Percentiles rank a stretch among this genome's conserved stretches.
phyloP scores from a whole-genome alignment of 2,113 vertebrate species.

The Nesoenas mayeri region DNA sequence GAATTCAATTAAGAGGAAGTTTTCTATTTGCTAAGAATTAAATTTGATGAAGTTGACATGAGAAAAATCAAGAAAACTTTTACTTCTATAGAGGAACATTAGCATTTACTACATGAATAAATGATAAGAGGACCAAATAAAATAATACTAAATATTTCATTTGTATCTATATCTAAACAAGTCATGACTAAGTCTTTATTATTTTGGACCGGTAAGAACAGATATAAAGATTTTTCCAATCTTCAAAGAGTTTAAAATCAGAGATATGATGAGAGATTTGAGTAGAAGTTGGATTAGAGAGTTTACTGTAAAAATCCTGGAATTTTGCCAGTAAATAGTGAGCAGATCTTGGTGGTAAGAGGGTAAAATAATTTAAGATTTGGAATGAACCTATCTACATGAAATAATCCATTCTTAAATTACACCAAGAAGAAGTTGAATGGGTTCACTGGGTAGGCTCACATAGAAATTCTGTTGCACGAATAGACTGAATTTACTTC shows the following conservation, averaged over 20 bases:
- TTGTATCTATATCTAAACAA: background rate
- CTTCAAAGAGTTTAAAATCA: background rate
- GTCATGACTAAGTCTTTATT: background rate
- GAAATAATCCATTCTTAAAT: background rate
- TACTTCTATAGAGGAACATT: background rate
- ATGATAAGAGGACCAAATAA: background rate
- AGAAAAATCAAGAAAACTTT: background rate
- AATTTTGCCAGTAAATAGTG: background rate
- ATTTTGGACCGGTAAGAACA: background rate
- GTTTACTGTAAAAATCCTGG: background rate
- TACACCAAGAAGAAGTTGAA: background rate
- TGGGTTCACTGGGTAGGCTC: background rate
- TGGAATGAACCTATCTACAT: background rate
- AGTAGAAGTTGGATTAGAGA: background rate
- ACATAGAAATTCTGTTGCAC: background rate
- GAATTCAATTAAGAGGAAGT: background rate
- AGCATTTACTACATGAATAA: background rate
- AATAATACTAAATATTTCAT: background rate
- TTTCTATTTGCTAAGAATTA: background rate
- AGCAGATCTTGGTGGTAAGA: background rate
- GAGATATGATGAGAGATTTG: background rate
- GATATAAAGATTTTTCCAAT: background rate
- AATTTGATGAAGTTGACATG: background rate
- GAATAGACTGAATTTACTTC: background rate
- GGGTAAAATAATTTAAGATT: background rate